A percentile compares a stretch with the other conserved stretches of the same genome.
These are phyloP conservation scores for Gallinago jamesoni DNA, from an alignment of 2,113 vertebrate genomes.

Conservation along the genomic window DNA sequence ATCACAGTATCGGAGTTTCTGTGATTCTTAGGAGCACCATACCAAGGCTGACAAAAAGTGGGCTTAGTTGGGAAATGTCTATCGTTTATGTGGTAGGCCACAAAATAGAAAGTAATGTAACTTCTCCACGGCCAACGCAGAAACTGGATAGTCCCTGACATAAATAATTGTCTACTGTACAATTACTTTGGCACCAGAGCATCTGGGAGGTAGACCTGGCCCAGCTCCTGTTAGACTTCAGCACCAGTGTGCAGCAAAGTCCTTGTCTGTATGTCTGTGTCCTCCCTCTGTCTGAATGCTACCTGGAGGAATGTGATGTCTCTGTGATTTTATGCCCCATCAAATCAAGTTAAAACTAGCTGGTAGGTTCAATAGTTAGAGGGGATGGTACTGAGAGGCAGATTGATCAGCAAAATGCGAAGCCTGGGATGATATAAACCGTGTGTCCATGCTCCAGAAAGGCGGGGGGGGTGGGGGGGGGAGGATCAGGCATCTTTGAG, in stretches of 20 bases:
- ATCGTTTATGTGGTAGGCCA: background rate
- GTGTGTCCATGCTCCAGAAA: background rate
- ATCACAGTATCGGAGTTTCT: background rate
- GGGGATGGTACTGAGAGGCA: background rate
- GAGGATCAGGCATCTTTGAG: rapidly evolving
- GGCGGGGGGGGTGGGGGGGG: background rate
- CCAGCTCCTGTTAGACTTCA: background rate
- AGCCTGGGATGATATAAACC: background rate
- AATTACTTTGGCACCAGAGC: background rate
- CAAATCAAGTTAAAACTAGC: background rate
- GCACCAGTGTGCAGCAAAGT: background rate
- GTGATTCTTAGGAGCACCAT: background rate
- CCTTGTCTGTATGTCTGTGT: background rate
- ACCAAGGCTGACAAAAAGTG: background rate
- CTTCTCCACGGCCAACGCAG: background rate
- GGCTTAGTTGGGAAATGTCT: background rate
- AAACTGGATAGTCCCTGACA: background rate
- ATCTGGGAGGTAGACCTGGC: background rate
- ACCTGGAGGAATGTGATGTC: background rate
- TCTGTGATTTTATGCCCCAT: background rate
- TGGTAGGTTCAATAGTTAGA: background rate
- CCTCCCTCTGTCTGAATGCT: background rate
- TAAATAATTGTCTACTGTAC: background rate
- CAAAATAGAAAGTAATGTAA: background rate
- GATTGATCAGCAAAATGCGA: rapidly evolving